phyloP scores from a whole-genome alignment of 2,888 invertebrate genomes.

The Thecophora atra region DNA sequence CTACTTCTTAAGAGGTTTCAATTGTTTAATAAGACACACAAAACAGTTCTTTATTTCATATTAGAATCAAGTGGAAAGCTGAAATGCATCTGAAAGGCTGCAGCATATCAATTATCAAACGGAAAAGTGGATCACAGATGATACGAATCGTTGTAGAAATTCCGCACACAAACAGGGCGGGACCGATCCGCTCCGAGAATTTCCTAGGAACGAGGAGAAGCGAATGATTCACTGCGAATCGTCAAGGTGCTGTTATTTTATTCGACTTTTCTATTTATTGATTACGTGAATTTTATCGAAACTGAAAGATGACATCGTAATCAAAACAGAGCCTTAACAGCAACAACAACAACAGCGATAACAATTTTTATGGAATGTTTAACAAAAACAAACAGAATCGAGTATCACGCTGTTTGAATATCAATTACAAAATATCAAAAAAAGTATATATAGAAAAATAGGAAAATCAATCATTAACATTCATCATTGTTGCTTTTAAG shows the following conservation, averaged over 20 bases:
- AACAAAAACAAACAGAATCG: background rate
- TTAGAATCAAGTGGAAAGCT: background rate
- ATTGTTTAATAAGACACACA: background rate
- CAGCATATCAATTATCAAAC: conserved; percentile 38
- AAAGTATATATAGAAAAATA: too few relatives aligned
- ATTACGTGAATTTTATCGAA: conserved; percentile 23
- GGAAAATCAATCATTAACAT: conserved; percentile 6
- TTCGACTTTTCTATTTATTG: too few relatives aligned
- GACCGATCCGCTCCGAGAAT: too few relatives aligned
- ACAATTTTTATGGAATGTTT: conserved; percentile 2
- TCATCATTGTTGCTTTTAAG: conserved; percentile 22
- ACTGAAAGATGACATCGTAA: conserved; percentile 26
- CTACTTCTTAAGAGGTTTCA: too few relatives aligned
- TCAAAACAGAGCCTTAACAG: conserved; percentile 5
- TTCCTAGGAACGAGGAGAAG: too few relatives aligned
- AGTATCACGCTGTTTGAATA: conserved; percentile 20
- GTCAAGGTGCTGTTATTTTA: too few relatives aligned
- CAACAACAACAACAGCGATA: conserved; percentile 17
- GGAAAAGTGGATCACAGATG: conserved; percentile 18
- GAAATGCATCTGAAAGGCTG: conserved; percentile 32
- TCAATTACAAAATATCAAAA: background rate
- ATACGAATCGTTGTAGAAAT: too few relatives aligned
- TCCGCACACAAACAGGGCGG: too few relatives aligned
- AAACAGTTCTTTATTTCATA: background rate
- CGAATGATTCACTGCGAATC: too few relatives aligned